A percentile compares a stretch with the other conserved stretches of the same genome.
phyloP scores from a whole-genome alignment of 2,888 invertebrate species.

The Tuberolachnus salignus region DNA sequence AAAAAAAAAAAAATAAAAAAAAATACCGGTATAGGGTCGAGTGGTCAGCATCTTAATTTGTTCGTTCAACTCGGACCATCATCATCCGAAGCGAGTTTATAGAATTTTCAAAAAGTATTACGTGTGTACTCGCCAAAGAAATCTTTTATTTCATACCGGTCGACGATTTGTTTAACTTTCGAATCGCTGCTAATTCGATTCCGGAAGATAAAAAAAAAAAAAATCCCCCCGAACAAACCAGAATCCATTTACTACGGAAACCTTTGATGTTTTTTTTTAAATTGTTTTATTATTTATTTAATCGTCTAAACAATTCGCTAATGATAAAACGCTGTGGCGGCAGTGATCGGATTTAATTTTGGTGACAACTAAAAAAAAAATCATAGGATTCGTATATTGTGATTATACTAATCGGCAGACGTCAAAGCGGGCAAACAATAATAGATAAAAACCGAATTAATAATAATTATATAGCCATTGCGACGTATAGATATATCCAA shows the following conservation, averaged over 20 bases:
- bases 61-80: constrained; percentile 23
- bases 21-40: constrained; percentile 6
- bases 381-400: too few species aligned
- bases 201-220: constrained; percentile 15
- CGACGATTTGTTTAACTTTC: constrained; percentile 47
- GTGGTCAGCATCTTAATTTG: constrained; percentile 40
- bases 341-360: constrained; percentile 5
- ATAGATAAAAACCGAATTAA: too few species aligned
- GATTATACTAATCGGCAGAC: too few species aligned
- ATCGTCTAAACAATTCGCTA: constrained; percentile 27
- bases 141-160: constrained; percentile 27
- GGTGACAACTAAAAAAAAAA: not conserved
- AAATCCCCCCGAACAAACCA: not conserved
- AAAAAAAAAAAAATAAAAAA: constrained; percentile 15
- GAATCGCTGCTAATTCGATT: constrained; percentile 37
- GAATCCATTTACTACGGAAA: constrained; percentile 28
- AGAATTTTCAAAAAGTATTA: constrained; percentile 14
- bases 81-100: constrained; percentile 22
- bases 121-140: not conserved
- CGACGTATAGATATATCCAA: too few species aligned
- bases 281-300: constrained; percentile 38
- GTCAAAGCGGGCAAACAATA: too few species aligned
- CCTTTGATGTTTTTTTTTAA: constrained; percentile 41
- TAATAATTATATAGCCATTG: too few species aligned
- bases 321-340: constrained; percentile 13